Evolutionary conservation across 2,113 vertebrate species (phyloP).

Genomic region (Maccullochella peelii): DNA sequence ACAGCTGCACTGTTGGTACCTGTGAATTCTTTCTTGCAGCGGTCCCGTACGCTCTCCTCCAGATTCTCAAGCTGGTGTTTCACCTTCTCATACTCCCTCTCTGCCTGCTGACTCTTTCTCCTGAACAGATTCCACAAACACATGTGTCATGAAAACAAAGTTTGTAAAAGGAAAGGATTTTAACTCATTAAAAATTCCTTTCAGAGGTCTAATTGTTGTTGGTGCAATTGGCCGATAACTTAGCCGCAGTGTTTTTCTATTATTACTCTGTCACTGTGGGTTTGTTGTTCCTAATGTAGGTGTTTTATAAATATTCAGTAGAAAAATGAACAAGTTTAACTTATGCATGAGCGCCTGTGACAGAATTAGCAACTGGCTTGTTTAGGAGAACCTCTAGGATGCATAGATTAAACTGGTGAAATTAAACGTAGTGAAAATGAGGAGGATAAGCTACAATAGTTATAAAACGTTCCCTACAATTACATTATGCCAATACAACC

Average conservation of each 20-base stretch:
- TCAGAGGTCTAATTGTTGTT: conserved; percentile 1
- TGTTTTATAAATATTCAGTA: conserved; percentile 26
- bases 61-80: conserved; percentile 95
- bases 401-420: not conserved
- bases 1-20: conserved; percentile 78
- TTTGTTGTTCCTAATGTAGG: not conserved
- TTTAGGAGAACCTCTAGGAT: not conserved
- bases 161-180: not conserved
- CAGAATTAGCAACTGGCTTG: not conserved
- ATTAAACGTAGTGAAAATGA: not conserved
- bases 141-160: not conserved
- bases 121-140: conserved; percentile 75
- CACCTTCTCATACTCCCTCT: conserved; percentile 97
- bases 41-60: conserved; percentile 97
- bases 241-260: not conserved
- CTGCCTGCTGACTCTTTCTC: conserved; percentile 97
- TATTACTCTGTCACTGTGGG: not conserved
- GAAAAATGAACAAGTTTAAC: not conserved
- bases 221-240: not conserved
- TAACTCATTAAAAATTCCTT: not conserved
- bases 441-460: not conserved
- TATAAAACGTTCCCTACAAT: not conserved
- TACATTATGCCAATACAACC: not conserved
- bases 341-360: not conserved
- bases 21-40: conserved; percentile 99